Evolutionary conservation across 2,888 invertebrate species (phyloP), one percentile per base, ranked within the genome.

Genomic region (Galeruca laticollis): DNA sequence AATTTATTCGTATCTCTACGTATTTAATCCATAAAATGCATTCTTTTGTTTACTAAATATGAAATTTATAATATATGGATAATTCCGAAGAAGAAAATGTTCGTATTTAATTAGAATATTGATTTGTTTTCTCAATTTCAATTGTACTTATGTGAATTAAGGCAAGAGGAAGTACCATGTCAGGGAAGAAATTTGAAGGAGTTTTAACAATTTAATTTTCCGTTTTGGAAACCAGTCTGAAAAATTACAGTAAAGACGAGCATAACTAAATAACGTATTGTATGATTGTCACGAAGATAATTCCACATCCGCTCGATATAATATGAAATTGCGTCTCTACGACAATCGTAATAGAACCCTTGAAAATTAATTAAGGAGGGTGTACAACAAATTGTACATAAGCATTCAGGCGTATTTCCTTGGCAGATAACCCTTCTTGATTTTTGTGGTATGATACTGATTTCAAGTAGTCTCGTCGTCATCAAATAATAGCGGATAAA

Each of bases 261-360:
- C 15, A 20, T 26, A 54, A 26, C 13, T 21, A 26, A 31, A 31
- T 54, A n/a, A 54, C 4, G 54, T 26, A 54, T 54, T 54, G 54
- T 54, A 8, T 54, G 49, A 49, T 49, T 21, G 49, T 21, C 49
- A 49, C 49, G 49, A 49, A 49, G 49, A 49, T 49, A 20, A 49
- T 21, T 49, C 20, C 49, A 49, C 20, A 49, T 49, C 49, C 49
- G 49, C 15, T 21, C 1, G 49, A 40, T n/a, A 40, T 49, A 49
- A 49, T 20, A 49, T 18, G 49, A 49, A 49, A 49, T 49, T 49
- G 20, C 18, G 20, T 49, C 10, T 49, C 49, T 8, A 49, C 49
- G 15, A 49, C 0, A 49, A 49, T 49, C 9, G 49, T 49, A 18
- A 49, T 11, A 49, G 11, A 49, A 49, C 49, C 49, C 20, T 18